phyloP scores from a whole-genome alignment of 2,113 vertebrate species.

The Vimba vimba region DNA sequence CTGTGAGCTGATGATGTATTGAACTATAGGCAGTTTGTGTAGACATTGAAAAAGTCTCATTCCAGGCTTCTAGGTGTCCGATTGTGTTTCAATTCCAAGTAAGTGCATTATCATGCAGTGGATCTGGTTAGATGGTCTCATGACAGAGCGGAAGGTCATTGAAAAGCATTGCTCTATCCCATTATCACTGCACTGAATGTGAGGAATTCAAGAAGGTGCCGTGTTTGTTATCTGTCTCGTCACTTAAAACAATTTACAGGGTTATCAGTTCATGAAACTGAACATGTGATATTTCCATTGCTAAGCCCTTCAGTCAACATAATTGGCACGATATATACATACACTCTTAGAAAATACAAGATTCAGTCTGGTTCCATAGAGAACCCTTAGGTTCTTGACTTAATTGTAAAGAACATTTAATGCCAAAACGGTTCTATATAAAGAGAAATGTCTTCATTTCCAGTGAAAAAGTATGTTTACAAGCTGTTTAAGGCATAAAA shows the following conservation, averaged over 20 bases:
- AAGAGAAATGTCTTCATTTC: too few relatives aligned
- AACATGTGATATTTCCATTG: conserved; percentile 12
- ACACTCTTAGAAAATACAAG: too few relatives aligned
- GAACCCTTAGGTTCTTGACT: too few relatives aligned
- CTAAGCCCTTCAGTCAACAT: background rate
- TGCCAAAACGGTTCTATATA: too few relatives aligned
- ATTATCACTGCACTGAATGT: conserved; percentile 14
- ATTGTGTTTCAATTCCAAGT: conserved; percentile 4
- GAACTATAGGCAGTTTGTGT: too few relatives aligned
- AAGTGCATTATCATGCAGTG: background rate
- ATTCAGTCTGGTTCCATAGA: too few relatives aligned
- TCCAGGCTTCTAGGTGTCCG: conserved; percentile 10
- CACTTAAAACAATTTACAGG: background rate
- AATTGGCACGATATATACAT: background rate
- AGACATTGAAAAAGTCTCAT: background rate
- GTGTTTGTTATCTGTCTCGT: background rate
- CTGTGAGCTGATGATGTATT: conserved; percentile 36
- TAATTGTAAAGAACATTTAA: too few relatives aligned
- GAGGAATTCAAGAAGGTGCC: conserved; percentile 14
- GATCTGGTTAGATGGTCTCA: background rate
- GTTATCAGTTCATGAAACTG: conserved; percentile 24
- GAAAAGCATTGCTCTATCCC: conserved; percentile 7
- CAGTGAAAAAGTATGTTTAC: too few relatives aligned
- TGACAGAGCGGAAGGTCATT: background rate
- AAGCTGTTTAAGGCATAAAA: too few relatives aligned